Evolutionary conservation across 2,888 invertebrate species (phyloP).

Genomic region (Lobophora halterata): DNA sequence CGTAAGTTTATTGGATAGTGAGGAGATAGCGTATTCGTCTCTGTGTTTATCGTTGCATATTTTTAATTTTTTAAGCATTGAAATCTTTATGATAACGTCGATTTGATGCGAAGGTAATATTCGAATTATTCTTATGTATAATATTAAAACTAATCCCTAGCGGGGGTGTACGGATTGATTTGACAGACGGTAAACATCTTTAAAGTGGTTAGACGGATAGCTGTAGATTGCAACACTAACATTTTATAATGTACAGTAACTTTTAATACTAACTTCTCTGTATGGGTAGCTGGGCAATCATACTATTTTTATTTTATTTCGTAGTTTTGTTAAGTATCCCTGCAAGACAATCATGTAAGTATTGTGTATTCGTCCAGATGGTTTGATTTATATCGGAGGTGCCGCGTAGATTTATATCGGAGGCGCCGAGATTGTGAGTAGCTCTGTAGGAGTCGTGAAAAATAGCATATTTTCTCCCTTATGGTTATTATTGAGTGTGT

Average conservation of each 20-base stretch:
- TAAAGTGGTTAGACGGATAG: slow-evolving; percentile 61
- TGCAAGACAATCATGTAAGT: slow-evolving; percentile 62
- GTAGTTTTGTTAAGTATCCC: slow-evolving; percentile 60
- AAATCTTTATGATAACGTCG: slow-evolving; percentile 31
- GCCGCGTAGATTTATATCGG: slow-evolving; percentile 39
- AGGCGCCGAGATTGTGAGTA: slow-evolving; percentile 50
- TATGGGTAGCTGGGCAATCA: slow-evolving; percentile 79
- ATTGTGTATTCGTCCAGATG: slow-evolving; percentile 55
- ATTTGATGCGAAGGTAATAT: slow-evolving; percentile 32
- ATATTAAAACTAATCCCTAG: slow-evolving; percentile 46
- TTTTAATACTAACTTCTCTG: slow-evolving; percentile 74
- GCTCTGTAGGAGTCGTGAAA: slow-evolving; percentile 39
- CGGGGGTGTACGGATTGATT: slow-evolving; percentile 45
- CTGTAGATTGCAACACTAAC: slow-evolving; percentile 65
- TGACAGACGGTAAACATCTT: slow-evolving; percentile 44
- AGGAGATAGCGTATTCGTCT: slow-evolving; percentile 50
- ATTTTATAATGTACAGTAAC: slow-evolving; percentile 72
- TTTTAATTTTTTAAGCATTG: slow-evolving; percentile 45
- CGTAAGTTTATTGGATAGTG: slow-evolving; percentile 66
- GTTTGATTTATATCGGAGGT: slow-evolving; percentile 51
- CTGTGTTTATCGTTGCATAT: slow-evolving; percentile 43
- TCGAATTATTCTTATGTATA: slow-evolving; percentile 44
- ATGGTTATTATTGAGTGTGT: slow-evolving; percentile 35
- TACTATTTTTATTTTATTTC: slow-evolving; percentile 74
- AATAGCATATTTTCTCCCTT: slow-evolving; percentile 33